Evolutionary conservation across 1,140 invertebrate species (phyloP).

Genomic region (Lordiphosa mommai): DNA sequence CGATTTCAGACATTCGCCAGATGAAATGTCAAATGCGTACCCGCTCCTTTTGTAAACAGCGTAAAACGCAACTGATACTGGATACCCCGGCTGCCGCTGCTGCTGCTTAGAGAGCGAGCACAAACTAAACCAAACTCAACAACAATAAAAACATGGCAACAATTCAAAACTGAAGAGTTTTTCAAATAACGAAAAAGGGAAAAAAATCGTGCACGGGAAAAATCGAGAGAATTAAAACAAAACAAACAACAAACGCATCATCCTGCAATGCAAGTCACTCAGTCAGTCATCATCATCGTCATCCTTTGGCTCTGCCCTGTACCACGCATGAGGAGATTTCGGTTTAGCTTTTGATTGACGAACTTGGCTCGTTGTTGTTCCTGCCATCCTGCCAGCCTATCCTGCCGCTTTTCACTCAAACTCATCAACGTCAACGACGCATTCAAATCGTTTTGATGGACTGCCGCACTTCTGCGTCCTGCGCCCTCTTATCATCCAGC

Average conservation of each 20-base stretch:
- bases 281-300: slow-evolving; percentile 26
- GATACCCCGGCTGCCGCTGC: slow-evolving; percentile 10
- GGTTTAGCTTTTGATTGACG: slow-evolving; percentile 77
- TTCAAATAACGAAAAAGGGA: slow-evolving; percentile 75
- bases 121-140: slow-evolving; percentile 77
- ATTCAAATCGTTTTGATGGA: slow-evolving; percentile 79
- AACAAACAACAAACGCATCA: slow-evolving; percentile 73
- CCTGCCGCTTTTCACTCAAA: slow-evolving; percentile 72
- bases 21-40: slow-evolving; percentile 64
- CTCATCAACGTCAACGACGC: slow-evolving; percentile 79
- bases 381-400: slow-evolving; percentile 13
- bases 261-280: slow-evolving; percentile 12
- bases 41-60: slow-evolving; percentile 35
- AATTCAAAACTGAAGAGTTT: slow-evolving; percentile 79
- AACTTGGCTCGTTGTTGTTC: slow-evolving; percentile 49
- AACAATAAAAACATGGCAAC: slow-evolving; percentile 79
- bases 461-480: slow-evolving; percentile 23
- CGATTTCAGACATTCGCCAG: slow-evolving; percentile 64
- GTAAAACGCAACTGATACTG: slow-evolving; percentile 35
- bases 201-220: slow-evolving; percentile 39
- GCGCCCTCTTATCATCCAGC: slow-evolving; percentile 3
- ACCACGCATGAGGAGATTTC: slow-evolving; percentile 73
- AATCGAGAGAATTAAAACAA: slow-evolving; percentile 79
- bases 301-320: slow-evolving; percentile 57
- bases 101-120: slow-evolving; percentile 58